These are phyloP conservation scores for Nebria brevicollis DNA, from an alignment of 2,888 invertebrate species.

Conservation along the genomic window DNA sequence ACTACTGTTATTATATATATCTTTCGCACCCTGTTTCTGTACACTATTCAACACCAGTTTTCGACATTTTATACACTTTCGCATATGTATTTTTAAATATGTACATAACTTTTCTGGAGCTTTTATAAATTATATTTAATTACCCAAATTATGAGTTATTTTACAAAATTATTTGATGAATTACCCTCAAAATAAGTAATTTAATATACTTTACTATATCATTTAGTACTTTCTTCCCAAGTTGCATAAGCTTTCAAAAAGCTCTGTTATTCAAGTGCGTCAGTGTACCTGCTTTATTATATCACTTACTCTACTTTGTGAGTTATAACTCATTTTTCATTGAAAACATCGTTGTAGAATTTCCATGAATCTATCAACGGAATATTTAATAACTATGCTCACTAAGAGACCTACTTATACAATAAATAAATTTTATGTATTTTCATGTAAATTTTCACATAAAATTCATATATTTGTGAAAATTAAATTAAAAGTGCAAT, in stretches of 20 bases:
- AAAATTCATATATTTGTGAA: too few species aligned
- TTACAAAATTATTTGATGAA: too few species aligned
- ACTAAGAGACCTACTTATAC: neutral
- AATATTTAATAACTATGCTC: neutral
- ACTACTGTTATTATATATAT: slow-evolving; percentile 28
- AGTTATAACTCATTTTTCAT: neutral
- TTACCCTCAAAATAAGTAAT: too few species aligned
- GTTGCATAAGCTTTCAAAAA: neutral
- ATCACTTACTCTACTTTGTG: neutral
- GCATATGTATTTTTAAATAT: too few species aligned
- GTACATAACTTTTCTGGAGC: too few species aligned
- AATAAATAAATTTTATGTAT: too few species aligned
- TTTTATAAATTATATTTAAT: too few species aligned
- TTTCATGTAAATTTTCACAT: too few species aligned
- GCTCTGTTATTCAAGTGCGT: neutral
- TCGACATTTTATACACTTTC: neutral
- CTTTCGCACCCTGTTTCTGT: neutral
- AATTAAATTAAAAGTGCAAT: too few species aligned
- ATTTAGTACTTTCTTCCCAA: too few species aligned
- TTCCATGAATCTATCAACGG: neutral
- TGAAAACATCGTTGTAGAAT: neutral
- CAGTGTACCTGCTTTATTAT: neutral
- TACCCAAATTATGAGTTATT: too few species aligned
- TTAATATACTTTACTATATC: too few species aligned
- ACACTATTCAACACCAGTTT: neutral